A percentile compares a stretch with the other conserved stretches of the same genome.
Evolutionary conservation across 1,140 invertebrate genomes (phyloP).

Genomic region (Littorina saxatilis): DNA sequence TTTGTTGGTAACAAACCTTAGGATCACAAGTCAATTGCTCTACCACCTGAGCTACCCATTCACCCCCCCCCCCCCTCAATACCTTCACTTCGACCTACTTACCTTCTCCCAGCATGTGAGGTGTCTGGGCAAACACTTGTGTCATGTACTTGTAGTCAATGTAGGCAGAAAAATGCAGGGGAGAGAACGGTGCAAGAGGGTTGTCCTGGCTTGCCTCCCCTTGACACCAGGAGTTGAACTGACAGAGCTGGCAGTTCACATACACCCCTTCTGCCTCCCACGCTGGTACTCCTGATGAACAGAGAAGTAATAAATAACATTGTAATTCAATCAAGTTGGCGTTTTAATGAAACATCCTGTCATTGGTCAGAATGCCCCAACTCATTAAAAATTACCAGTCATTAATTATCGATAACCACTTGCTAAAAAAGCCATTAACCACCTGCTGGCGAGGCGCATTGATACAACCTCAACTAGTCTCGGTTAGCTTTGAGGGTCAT

Average conservation of each 20-base stretch:
- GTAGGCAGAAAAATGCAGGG: constrained; percentile 81
- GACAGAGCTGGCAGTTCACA: constrained; percentile 45
- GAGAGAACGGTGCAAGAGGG: constrained; percentile 45
- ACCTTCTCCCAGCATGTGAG: constrained; percentile 80
- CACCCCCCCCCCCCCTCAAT: too few relatives aligned
- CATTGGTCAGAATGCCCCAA: too few relatives aligned
- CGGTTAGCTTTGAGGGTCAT: too few relatives aligned
- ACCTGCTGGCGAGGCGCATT: neutral
- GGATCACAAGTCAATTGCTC: too few relatives aligned
- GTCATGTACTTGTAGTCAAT: constrained; percentile 91
- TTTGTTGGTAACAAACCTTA: too few relatives aligned
- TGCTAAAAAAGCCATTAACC: neutral
- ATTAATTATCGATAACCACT: neutral
- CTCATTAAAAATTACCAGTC: neutral
- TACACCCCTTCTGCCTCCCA: constrained; percentile 64
- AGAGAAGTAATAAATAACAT: neutral
- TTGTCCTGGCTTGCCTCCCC: constrained; percentile 40
- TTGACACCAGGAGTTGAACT: constrained; percentile 58
- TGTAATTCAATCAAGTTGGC: too few relatives aligned
- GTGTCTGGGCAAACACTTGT: constrained; percentile 81
- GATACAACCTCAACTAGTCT: too few relatives aligned
- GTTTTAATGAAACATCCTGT: too few relatives aligned
- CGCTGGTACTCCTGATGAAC: neutral
- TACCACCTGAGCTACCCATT: too few relatives aligned
- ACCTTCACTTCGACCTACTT: too few relatives aligned